Evolutionary conservation across 2,888 invertebrate genomes (phyloP), one percentile per base, ranked within the genome.

Genomic region (Baccha elongata): DNA sequence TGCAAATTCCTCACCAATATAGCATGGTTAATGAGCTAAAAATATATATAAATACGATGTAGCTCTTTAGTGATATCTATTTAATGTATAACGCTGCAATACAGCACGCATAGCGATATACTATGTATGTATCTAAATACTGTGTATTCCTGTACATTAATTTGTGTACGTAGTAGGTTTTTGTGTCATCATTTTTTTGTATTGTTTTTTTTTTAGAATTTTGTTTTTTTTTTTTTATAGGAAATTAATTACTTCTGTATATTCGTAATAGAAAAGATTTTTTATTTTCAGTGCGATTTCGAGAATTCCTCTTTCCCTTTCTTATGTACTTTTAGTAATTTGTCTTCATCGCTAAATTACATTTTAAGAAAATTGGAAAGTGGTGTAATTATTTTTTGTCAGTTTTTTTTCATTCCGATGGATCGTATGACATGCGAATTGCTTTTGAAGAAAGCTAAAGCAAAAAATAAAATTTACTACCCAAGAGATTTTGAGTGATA

Each of bases 11-110:
- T 58, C 64, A 80, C 74, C 74, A 80, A 80, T 71, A 69, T 74
- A 80, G 74, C 80, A 50, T 74, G 80, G 68, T 74, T 80, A 80
- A 80, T 80, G 80, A 74, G 64, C 80, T 80, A 80, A 80, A 80
- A 80, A 80, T 80, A 80, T 65, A 74, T 50, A 69, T 69, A 69
- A 65, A 26, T 74, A 58, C 64, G 58, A 44, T 58, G 74, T 69
- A 58, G 64, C 58, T 74, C 29, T 64, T 11, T 44, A 44, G 37
- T 55, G 52, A 65, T 58, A 69, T 62, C 68, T 53, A 74, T 74
- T 74, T 74, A 65, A 74, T 69, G 40, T 65, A 50, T 69, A 74
- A 64, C 53, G 29, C 29, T 68, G 64, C 73, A 44, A 55, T 68
- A 52, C 17, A 26, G 21, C 32, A 58, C 29, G 53, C 26, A 48